Evolutionary conservation across 1,140 invertebrate species (phyloP).

Genomic region (Mycetomoellerius zeteki): DNA sequence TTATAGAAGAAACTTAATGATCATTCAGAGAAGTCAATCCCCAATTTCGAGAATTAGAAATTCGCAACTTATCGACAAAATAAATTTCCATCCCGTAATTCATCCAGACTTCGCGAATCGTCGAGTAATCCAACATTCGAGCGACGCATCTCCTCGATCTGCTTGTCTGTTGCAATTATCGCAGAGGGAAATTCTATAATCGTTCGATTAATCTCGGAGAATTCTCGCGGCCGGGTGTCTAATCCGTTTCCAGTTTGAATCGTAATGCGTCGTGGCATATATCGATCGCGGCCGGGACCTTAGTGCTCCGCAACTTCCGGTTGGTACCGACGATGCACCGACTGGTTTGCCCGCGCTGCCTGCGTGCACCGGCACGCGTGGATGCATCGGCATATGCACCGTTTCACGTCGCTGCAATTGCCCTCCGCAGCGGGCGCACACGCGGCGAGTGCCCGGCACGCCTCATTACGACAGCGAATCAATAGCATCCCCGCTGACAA

Average conservation of each 20-base stretch:
- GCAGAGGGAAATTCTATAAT: constrained; percentile 35
- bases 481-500: constrained; percentile 80
- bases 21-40: background rate
- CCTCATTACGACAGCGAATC: constrained; percentile 80
- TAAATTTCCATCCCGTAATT: background rate
- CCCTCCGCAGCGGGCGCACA: constrained; percentile 18
- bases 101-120: background rate
- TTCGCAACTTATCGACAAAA: background rate
- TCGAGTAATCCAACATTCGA: background rate
- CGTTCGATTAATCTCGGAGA: constrained; percentile 44
- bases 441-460: constrained; percentile 60
- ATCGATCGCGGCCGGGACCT: constrained; percentile 49
- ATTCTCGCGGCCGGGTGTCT: constrained; percentile 39
- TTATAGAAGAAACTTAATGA: background rate
- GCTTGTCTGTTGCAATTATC: constrained; percentile 23
- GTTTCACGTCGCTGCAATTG: constrained; percentile 62
- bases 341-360: constrained; percentile 43
- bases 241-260: constrained; percentile 59
- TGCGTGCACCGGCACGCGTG: constrained; percentile 42
- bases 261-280: constrained; percentile 38
- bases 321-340: constrained; percentile 28
- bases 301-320: constrained; percentile 48
- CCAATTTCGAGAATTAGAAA: background rate
- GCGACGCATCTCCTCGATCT: background rate
- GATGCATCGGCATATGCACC: constrained; percentile 28